phyloP scores from a whole-genome alignment of 2,888 invertebrate species.

The Cheilosia soror region DNA sequence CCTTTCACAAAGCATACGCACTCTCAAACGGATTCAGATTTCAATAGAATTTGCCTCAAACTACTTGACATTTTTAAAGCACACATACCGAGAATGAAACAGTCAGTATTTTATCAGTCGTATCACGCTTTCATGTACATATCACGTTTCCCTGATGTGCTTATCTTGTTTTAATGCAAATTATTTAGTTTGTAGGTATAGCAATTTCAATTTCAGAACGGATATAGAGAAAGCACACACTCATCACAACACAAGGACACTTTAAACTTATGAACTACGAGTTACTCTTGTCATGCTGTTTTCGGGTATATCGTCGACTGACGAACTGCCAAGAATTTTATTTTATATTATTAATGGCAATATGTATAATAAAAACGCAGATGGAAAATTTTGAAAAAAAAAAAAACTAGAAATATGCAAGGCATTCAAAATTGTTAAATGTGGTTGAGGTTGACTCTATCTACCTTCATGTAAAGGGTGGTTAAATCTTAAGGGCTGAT shows the following conservation, averaged over 20 bases:
- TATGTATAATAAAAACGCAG: too few species aligned
- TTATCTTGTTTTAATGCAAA: not conserved
- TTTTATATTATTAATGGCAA: too few species aligned
- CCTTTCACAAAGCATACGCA: constrained; percentile 29
- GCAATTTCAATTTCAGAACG: constrained; percentile 4
- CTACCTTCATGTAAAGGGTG: too few species aligned
- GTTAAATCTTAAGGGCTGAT: too few species aligned
- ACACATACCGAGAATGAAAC: too few species aligned
- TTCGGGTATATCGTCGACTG: not conserved
- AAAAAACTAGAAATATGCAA: too few species aligned
- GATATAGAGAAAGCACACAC: constrained; percentile 38
- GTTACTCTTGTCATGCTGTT: not conserved
- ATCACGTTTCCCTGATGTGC: not conserved
- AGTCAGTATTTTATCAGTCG: too few species aligned
- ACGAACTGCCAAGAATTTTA: too few species aligned
- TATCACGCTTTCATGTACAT: not conserved
- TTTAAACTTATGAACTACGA: not conserved
- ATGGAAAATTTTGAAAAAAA: too few species aligned
- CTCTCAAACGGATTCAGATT: constrained; percentile 1
- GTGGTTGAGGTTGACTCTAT: too few species aligned
- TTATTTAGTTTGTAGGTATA: not conserved
- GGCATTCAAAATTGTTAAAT: too few species aligned
- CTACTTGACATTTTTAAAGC: not conserved
- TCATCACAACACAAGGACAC: not conserved
- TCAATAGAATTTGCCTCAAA: not conserved